phyloP scores from a whole-genome alignment of 2,888 invertebrate genomes.

The Dicycla oo region DNA sequence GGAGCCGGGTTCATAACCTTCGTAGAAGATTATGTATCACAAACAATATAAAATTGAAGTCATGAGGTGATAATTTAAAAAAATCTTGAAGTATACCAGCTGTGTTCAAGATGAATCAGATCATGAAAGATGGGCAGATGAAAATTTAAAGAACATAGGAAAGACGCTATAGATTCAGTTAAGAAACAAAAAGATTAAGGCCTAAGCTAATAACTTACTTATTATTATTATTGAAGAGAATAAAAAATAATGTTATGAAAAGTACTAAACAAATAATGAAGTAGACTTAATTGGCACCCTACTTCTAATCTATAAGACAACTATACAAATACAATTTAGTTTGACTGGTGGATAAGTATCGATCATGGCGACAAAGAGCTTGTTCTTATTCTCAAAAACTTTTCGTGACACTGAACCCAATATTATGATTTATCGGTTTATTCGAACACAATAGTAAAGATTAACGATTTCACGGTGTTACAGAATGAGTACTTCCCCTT shows the following conservation, averaged over 20 bases:
- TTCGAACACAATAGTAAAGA: slow-evolving; percentile 6
- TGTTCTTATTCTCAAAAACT: slow-evolving; percentile 12
- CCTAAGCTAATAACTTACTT: too few species aligned
- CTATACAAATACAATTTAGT: not conserved
- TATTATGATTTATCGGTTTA: slow-evolving; percentile 23
- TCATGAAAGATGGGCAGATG: not conserved
- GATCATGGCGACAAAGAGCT: slow-evolving; percentile 4
- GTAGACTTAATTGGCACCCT: too few species aligned
- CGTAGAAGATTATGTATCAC: slow-evolving; percentile 15
- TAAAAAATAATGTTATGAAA: not conserved
- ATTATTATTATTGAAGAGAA: too few species aligned
- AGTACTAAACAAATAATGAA: not conserved
- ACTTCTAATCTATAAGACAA: not conserved
- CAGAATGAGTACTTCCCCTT: slow-evolving; percentile 27
- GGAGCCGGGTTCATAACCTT: slow-evolving; percentile 27
- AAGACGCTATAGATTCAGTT: not conserved
- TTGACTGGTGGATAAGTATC: not conserved
- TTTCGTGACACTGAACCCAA: slow-evolving; percentile 16
- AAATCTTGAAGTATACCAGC: not conserved
- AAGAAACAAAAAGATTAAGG: not conserved
- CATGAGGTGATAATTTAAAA: not conserved
- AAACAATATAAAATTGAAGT: slow-evolving; percentile 12
- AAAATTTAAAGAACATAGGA: not conserved
- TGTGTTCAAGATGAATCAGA: not conserved
- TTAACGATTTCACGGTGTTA: slow-evolving; percentile 29